phyloP scores from a whole-genome alignment of 2,888 invertebrate genomes.

The Cephus sareptanus region DNA sequence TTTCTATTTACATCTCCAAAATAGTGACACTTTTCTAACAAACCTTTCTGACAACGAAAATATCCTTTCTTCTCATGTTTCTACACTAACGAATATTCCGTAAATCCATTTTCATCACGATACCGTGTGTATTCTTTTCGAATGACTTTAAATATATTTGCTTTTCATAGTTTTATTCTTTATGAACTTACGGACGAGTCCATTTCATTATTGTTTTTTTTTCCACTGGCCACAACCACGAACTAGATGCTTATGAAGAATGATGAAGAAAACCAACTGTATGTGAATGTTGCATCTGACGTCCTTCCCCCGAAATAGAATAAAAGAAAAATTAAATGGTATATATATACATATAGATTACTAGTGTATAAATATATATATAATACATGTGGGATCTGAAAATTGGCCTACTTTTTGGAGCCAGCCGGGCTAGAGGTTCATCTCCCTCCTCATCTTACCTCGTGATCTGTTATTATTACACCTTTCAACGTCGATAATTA shows the following conservation, averaged over 20 bases:
- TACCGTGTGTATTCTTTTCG: neutral
- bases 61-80: neutral
- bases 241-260: neutral
- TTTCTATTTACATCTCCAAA: conserved; percentile 61
- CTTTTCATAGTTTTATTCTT: neutral
- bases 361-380: too few relatives aligned
- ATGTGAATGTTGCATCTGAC: neutral
- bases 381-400: neutral
- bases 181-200: neutral
- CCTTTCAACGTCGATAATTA: neutral
- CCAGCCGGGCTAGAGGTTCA: too few relatives aligned
- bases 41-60: conserved; percentile 6
- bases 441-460: too few relatives aligned
- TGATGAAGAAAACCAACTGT: neutral
- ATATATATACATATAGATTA: neutral
- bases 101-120: neutral
- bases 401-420: too few relatives aligned
- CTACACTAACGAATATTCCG: neutral
- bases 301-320: neutral
- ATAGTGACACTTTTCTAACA: conserved; percentile 69
- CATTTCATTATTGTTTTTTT: neutral
- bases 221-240: neutral
- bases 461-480: neutral
- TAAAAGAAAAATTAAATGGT: neutral
- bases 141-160: neutral